phyloP scores from a whole-genome alignment of 1,140 invertebrate species.

The Drosophila saltans region DNA sequence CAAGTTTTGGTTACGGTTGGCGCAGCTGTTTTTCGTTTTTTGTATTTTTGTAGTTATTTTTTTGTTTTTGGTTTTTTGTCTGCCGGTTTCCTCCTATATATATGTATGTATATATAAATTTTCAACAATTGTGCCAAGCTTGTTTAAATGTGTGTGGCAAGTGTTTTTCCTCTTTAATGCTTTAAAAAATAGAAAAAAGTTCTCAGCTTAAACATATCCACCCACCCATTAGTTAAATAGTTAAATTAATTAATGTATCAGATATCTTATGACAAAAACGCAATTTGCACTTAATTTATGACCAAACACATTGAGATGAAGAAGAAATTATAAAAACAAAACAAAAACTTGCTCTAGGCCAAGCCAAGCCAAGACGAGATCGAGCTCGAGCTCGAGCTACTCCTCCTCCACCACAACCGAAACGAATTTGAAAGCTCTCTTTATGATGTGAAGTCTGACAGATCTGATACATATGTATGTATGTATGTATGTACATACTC shows the following conservation, averaged over 20 bases:
- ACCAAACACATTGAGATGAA: background rate
- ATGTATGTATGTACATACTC: background rate
- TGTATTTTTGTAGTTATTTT: too few relatives aligned
- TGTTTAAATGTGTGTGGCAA: slow-evolving; percentile 10
- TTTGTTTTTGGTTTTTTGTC: slow-evolving; percentile 16
- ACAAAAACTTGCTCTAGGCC: slow-evolving; percentile 5
- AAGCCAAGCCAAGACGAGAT: background rate
- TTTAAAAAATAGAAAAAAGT: background rate
- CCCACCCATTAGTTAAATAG: slow-evolving; percentile 12
- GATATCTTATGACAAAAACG: slow-evolving; percentile 1
- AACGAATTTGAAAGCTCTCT: slow-evolving; percentile 19
- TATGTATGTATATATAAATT: background rate
- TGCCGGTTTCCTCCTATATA: slow-evolving; percentile 17
- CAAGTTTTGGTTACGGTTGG: slow-evolving; percentile 35
- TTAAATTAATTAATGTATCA: slow-evolving; percentile 23
- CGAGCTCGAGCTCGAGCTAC: too few relatives aligned
- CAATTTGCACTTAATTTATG: background rate
- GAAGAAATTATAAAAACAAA: background rate
- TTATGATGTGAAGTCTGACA: slow-evolving; percentile 19
- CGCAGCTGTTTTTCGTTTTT: slow-evolving; percentile 45
- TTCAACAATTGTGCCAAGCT: slow-evolving; percentile 1
- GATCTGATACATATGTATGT: background rate
- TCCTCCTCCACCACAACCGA: slow-evolving; percentile 12
- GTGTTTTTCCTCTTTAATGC: slow-evolving; percentile 4
- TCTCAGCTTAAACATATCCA: slow-evolving; percentile 4